Evolutionary conservation across 2,888 invertebrate species (phyloP).

Genomic region (Eupithecia subfuscata): DNA sequence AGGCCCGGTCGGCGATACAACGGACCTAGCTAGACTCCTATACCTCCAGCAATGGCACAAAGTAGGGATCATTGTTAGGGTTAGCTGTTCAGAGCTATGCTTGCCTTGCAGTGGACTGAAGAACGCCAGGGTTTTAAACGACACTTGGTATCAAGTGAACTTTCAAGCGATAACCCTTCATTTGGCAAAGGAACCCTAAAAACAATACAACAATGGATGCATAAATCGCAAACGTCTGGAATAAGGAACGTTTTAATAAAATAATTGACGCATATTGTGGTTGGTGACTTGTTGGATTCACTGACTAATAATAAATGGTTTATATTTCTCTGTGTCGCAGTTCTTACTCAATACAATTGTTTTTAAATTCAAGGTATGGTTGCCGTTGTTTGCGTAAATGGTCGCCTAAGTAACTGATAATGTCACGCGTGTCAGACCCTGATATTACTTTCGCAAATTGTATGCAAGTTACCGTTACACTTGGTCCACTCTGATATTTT

Average conservation of each 20-base stretch:
- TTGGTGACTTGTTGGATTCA: slow-evolving; percentile 36
- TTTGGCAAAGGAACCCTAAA: neutral
- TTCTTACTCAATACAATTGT: neutral
- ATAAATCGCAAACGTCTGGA: slow-evolving; percentile 34
- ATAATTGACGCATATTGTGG: slow-evolving; percentile 44
- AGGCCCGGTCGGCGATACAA: neutral
- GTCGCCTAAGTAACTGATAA: slow-evolving; percentile 5
- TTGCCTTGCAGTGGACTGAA: neutral
- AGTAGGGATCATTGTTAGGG: neutral
- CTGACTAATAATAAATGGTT: slow-evolving; percentile 5
- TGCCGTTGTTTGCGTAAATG: slow-evolving; percentile 8
- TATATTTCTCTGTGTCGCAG: neutral
- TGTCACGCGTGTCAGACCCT: slow-evolving; percentile 8
- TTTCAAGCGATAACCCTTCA: neutral
- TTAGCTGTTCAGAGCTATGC: neutral
- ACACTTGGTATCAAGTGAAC: neutral
- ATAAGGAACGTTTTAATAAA: slow-evolving; percentile 39
- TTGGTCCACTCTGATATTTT: neutral
- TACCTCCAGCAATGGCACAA: neutral
- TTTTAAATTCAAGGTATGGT: neutral
- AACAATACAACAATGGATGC: slow-evolving; percentile 7
- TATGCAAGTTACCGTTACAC: neutral
- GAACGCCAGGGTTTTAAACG: neutral
- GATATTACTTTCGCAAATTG: neutral
- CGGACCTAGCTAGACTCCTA: neutral